Evolutionary conservation across 2,888 invertebrate species (phyloP).

Genomic region (Amorpha juglandis): DNA sequence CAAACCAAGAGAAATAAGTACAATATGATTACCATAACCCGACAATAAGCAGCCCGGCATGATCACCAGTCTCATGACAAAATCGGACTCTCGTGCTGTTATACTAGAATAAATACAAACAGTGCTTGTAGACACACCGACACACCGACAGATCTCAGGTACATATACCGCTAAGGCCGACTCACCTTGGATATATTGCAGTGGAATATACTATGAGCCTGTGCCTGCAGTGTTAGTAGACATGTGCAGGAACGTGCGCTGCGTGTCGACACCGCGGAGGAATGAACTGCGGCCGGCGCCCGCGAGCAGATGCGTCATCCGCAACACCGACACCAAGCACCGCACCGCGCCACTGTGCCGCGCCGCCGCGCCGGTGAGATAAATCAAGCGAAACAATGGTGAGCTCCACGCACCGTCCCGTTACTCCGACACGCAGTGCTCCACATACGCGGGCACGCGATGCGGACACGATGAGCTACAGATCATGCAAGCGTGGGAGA

Average conservation of each 20-base stretch:
- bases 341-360: not conserved
- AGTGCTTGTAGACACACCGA: too few species aligned
- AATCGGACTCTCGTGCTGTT: too few species aligned
- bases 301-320: not conserved
- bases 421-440: slow-evolving; percentile 10
- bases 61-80: too few species aligned
- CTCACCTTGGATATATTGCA: too few species aligned
- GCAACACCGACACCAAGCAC: not conserved
- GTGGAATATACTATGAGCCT: too few species aligned
- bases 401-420: slow-evolving; percentile 2
- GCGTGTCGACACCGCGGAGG: not conserved
- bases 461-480: not conserved
- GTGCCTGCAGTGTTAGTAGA: too few species aligned
- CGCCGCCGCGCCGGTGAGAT: not conserved
- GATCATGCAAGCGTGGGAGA: not conserved
- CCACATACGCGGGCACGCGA: not conserved
- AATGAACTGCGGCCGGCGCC: not conserved
- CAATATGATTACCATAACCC: too few species aligned
- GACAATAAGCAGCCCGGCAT: too few species aligned
- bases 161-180: too few species aligned
- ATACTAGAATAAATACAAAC: too few species aligned
- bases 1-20: too few species aligned
- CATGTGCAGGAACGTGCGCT: not conserved
- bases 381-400: slow-evolving; percentile 22
- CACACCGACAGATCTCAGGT: too few species aligned